Evolutionary conservation across 2,888 invertebrate species (phyloP), one percentile per base, ranked within the genome.

Genomic region (Byasa hedistus): DNA sequence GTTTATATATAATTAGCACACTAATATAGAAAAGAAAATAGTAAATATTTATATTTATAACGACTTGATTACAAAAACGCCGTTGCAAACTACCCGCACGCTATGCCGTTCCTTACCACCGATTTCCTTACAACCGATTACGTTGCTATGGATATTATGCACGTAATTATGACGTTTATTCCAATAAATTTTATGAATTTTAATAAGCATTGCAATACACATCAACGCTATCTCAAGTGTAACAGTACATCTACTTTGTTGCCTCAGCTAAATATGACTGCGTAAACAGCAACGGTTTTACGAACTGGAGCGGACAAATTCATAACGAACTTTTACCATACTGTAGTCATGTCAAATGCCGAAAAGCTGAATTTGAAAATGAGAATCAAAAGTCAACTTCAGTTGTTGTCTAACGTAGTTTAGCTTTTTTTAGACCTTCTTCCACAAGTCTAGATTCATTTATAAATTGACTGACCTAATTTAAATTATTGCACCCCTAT

Each of bases 131-230:
- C 52, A 63, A 63, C 57, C 59, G 59, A 66, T 63, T 63, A 66
- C 36, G 59, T 52, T 51, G 54, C 52, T 62, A 67, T 60, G 59
- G 59, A 60, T 60, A 63, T 48, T 57, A 67, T 60, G 36, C 19
- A 24, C 32, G 56, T 56, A 67, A 62, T 66, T 58, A 63, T 59
- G 44, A 63, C 44, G 62, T 62, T 66, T 55, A 60, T 67, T 67
- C 32, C 56, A 56, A 67, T 67, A 67, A 63, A 56, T 51, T 63
- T 63, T 67, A 67, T 63, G 66, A 67, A 67, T 67, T 67, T 67
- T 63, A 67, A 63, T 63, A 54, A 58, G 48, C 56, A 32, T 23
- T 32, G 62, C 66, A 63, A 48, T 58, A 62, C 24, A 21, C 57
- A 32, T 66, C 57, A 22, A 52, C 59, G 24, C 57, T 61, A 48